Base-by-base conservation (phyloP, 2,888 invertebrate genomes). In the Aporophyla nigra region DNA sequence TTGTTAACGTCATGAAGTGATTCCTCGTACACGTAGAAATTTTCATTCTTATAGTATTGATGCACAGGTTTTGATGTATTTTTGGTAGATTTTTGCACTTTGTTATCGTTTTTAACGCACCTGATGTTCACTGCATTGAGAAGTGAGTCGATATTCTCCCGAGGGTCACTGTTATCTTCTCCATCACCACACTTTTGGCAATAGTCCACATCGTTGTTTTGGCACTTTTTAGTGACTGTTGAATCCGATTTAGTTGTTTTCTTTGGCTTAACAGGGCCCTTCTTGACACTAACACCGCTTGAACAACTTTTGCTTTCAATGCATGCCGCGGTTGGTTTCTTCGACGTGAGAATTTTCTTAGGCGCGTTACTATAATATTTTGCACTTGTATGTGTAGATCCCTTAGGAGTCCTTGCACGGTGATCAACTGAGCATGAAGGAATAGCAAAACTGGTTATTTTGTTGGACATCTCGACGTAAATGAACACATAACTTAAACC, bases 1-100 rank as follows among this genome's bases (percentile, higher is more conserved):
- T 87, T 88, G 0, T 86, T 78, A 19, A 51, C 76, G 0, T 89
- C 90, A 62, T 91, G 88, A 0, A 93, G 62, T 3, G 95, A 95
- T 68, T 93, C 93, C 0, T 93, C 88, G 0, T 93, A 91, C 53
- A 73, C 78, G 19, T 82, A 61, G 59, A 94, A 96, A 58, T 95
- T 94, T 80, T 96, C 93, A 63, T 96, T 96, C 84, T 89, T 95
- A 74, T 94, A 96, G 83, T 93, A 93, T 67, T 96, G 94, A 59
- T 94, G 90, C 0, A 96, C 74, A 0, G 83, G 75, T 71, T 90
- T 87, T 0, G 69, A 69, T 66, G 72, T 21, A 46, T 81, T 87
- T 49, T 77, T 87, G 5, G 72, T 54, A 9, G 24, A 70, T 62
- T 71, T 80, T 63, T 71, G 80, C 4, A 83, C 68, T 12, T 21